Percentiles rank a stretch among this genome's conserved stretches.
Evolutionary conservation across 2,888 invertebrate genomes (phyloP).

Genomic region (Ichneumon xanthorius): DNA sequence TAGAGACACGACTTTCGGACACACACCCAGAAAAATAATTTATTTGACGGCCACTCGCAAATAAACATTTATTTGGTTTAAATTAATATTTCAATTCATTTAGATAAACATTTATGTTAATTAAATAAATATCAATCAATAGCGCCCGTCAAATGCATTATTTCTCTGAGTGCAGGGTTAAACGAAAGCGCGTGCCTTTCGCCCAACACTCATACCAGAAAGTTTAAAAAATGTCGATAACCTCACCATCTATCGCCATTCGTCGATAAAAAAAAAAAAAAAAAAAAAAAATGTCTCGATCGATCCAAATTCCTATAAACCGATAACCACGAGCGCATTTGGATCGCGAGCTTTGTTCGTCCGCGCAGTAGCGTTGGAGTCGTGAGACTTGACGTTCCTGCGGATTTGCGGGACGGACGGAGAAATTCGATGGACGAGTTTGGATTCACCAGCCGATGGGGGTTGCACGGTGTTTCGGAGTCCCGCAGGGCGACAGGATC

Average conservation of each 20-base stretch:
- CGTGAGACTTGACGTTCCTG: background rate
- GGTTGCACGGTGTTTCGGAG: slow-evolving; percentile 26
- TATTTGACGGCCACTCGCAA: too few relatives aligned
- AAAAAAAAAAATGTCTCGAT: background rate
- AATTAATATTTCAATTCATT: too few relatives aligned
- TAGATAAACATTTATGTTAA: too few relatives aligned
- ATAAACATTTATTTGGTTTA: too few relatives aligned
- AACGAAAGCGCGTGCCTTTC: background rate
- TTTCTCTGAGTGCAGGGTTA: too few relatives aligned
- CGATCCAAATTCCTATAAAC: background rate
- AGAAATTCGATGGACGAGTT: slow-evolving; percentile 41
- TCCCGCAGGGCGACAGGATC: slow-evolving; percentile 26
- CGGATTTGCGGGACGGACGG: background rate
- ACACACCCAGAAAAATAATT: too few relatives aligned
- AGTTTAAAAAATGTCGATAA: background rate
- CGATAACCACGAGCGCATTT: background rate
- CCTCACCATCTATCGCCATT: background rate
- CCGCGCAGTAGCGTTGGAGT: background rate
- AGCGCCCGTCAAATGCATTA: too few relatives aligned
- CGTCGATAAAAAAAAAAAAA: background rate
- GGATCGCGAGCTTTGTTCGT: background rate
- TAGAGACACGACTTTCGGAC: too few relatives aligned
- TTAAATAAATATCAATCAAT: too few relatives aligned
- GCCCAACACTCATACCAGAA: background rate
- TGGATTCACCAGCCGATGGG: slow-evolving; percentile 16